Evolutionary conservation across 2,888 invertebrate species (phyloP), one percentile per base, ranked within the genome.

Genomic region (Pristionchus mayeri): DNA sequence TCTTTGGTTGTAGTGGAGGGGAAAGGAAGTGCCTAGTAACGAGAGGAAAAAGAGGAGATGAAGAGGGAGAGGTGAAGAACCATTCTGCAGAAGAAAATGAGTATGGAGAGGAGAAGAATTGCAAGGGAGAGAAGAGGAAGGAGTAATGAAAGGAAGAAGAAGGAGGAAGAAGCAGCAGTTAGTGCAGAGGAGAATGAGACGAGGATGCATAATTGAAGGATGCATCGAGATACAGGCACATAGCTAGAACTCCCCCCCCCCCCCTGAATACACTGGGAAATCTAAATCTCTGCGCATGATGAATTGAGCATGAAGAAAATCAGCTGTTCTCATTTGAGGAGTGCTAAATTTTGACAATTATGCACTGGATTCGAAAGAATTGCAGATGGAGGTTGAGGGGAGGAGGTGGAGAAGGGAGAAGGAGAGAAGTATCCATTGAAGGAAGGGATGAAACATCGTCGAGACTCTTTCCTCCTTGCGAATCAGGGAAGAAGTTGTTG

Each of bases 81-180:
- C 60, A 30, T 37, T 67, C 67, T 76, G 76, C 48, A 76, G 76
- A 48, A 48, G 21, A 71, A 71, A 44, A 71, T 71, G 71, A 40
- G 71, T 37, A 71, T 71, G 71, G 44, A 40, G 37, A 71, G 24
- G 37, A 40, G 37, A 11, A 71, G 71, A 40, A 37, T 37, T 71
- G 71, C 71, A 71, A 40, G 21, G 18, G 27, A 34, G 27, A 76
- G 27, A 50, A 76, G n/a, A n/a, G 76, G 44, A n/a, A 63, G 50
- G n/a, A 71, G 30, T 30, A 63, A 30, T 21, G 27, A 76, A 40
- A 21, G 18, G 37, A 27, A 71, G 27, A 40, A 71, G 27, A n/a
- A 40, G 71, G 44, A 48, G 76, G 67, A 67, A 67, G 67, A 67
- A 40, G 18, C 48, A 7, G 18, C 24, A 21, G 50, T n/a, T n/a